phyloP scores from a whole-genome alignment of 2,113 vertebrate genomes.

The Phaethornis superciliosus region DNA sequence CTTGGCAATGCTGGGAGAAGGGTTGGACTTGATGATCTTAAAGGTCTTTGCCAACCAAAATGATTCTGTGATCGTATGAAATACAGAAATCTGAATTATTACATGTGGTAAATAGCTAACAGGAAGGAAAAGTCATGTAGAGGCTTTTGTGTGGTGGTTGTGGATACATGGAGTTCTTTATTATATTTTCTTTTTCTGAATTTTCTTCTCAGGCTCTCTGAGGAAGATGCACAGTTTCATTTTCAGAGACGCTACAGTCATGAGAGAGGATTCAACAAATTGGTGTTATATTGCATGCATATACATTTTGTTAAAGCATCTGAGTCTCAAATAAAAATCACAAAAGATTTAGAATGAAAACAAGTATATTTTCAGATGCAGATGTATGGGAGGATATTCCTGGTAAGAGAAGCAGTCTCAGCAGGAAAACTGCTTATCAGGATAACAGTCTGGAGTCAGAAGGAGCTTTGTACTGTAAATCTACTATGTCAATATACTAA shows the following conservation, averaged over 20 bases:
- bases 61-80: too few relatives aligned
- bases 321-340: not conserved
- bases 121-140: not conserved
- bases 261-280: not conserved
- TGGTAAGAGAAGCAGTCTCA: not conserved
- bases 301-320: conserved; percentile 18
- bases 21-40: too few relatives aligned
- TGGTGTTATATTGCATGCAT: not conserved
- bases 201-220: not conserved
- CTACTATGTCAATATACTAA: not conserved
- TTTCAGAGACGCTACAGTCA: conserved; percentile 14
- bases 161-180: not conserved
- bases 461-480: not conserved
- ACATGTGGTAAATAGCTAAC: not conserved
- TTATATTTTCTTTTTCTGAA: not conserved
- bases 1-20: too few relatives aligned
- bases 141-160: not conserved
- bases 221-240: not conserved
- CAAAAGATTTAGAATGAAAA: not conserved
- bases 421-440: not conserved
- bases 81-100: not conserved
- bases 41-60: too few relatives aligned
- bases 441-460: not conserved
- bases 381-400: not conserved
- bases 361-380: not conserved